A percentile compares a stretch with the other conserved stretches of the same genome.
These are phyloP conservation scores for Zaprionus inermis DNA, from an alignment of 1,140 invertebrate species.

Conservation along the genomic window DNA sequence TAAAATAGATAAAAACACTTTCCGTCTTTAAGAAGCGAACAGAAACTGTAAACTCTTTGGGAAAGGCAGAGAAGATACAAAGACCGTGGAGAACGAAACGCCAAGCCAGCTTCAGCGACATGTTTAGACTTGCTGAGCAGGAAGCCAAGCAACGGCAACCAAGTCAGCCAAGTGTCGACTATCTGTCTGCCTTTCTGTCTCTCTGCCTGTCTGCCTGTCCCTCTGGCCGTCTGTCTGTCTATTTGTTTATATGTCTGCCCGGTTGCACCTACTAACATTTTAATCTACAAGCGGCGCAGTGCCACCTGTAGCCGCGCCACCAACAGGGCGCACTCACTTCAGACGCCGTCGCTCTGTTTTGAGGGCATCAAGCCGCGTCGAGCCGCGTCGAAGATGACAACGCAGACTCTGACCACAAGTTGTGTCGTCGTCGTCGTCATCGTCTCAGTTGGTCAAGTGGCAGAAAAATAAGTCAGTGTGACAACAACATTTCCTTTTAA, in stretches of 20 bases:
- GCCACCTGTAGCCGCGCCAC: neutral
- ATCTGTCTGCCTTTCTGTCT: constrained; percentile 15
- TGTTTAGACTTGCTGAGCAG: constrained; percentile 77
- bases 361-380: constrained; percentile 51
- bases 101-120: constrained; percentile 49
- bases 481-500: constrained; percentile 71
- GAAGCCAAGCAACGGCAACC: constrained; percentile 68
- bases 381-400: constrained; percentile 30
- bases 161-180: constrained; percentile 53
- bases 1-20: constrained; percentile 65
- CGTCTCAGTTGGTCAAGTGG: constrained; percentile 72
- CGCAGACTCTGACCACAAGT: constrained; percentile 31
- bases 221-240: constrained; percentile 33
- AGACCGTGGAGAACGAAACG: neutral
- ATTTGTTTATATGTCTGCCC: constrained; percentile 33
- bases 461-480: constrained; percentile 77
- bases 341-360: constrained; percentile 38
- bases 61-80: constrained; percentile 41
- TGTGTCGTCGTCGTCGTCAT: constrained; percentile 5
- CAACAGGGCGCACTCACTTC: constrained; percentile 12
- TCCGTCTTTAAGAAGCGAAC: constrained; percentile 62
- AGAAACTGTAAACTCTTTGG: constrained; percentile 61
- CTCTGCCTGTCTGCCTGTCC: constrained; percentile 21
- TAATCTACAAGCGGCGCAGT: constrained; percentile 40
- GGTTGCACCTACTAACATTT: constrained; percentile 56